Evolutionary conservation across 2,888 invertebrate genomes (phyloP), one percentile per base, ranked within the genome.

Genomic region (Cremastinae sp.): DNA sequence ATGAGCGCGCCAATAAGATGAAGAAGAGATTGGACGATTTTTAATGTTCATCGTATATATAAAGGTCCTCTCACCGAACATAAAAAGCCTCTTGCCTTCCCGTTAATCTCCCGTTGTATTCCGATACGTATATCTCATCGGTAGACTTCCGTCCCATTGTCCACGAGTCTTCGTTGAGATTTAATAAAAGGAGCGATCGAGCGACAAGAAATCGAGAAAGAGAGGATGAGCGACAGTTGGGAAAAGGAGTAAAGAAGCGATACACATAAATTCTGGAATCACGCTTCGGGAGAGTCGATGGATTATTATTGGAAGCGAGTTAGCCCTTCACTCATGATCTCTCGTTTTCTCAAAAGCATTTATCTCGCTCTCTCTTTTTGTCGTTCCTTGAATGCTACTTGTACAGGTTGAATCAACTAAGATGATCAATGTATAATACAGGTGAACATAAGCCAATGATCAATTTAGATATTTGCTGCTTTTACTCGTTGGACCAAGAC

Each of bases 241-340:
- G 72, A 71, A 49, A 18, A 34, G 51, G 58, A 61, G n/a, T 8
- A 14, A 49, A 38, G 36, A 69, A 65, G 38, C 12, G 28, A 34
- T 34, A 43, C 28, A 53, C 22, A 10, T 18, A 71, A 66, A 66
- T 53, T 58, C 69, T 49, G 54, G 16, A 72, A 66, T 72, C 72
- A 66, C 66, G 75, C 53, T 72, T 10, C 18, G 49, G 34, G 28
- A 68, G 53, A 66, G 47, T 54, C 68, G 75, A 74, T 74, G 49
- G 47, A 69, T 45, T 61, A 53, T 70, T 53, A 68, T 65, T 51
- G 36, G 61, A 66, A 65, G 47, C 51, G 8, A 51, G 65, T 61
- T 47, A 49, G 75, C 65, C 65, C 75, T 70, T 75, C 75, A 75
- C 71, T 66, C 71, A 61, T 65, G 47, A 64, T 75, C 54, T 58